phyloP scores from a whole-genome alignment of 1,140 invertebrate genomes.

The Lethocerus indicus region DNA sequence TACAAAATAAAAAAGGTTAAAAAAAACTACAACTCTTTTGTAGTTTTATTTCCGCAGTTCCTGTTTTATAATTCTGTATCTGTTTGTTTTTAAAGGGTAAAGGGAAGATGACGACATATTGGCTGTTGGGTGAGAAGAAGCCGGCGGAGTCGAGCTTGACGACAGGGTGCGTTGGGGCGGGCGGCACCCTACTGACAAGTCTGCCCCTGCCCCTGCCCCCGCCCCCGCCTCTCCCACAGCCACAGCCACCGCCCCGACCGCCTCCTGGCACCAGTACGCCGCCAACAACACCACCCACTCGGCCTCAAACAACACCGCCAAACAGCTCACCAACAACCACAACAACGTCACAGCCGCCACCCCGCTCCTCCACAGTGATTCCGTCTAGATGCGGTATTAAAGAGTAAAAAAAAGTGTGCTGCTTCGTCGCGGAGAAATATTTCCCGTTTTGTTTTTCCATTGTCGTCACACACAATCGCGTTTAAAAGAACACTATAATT shows the following conservation, averaged over 20 bases:
- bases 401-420: too few species aligned
- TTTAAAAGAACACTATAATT: too few species aligned
- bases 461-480: too few species aligned
- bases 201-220: background rate
- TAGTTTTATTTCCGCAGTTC: too few species aligned
- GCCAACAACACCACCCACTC: background rate
- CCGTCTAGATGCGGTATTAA: too few species aligned
- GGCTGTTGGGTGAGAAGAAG: conserved; percentile 56
- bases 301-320: background rate
- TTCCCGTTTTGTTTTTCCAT: too few species aligned
- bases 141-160: background rate
- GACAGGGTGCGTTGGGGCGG: background rate
- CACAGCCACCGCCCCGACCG: conserved; percentile 1
- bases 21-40: too few species aligned
- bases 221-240: background rate
- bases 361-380: conserved; percentile 19
- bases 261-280: background rate
- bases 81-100: conserved; percentile 49
- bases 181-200: background rate
- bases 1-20: too few species aligned
- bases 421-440: too few species aligned
- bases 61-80: too few species aligned
- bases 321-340: conserved; percentile 12
- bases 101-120: conserved; percentile 76
- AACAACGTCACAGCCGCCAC: conserved; percentile 19